Evolutionary conservation across 2,888 invertebrate species (phyloP).

Genomic region (Andrena dorsata): DNA sequence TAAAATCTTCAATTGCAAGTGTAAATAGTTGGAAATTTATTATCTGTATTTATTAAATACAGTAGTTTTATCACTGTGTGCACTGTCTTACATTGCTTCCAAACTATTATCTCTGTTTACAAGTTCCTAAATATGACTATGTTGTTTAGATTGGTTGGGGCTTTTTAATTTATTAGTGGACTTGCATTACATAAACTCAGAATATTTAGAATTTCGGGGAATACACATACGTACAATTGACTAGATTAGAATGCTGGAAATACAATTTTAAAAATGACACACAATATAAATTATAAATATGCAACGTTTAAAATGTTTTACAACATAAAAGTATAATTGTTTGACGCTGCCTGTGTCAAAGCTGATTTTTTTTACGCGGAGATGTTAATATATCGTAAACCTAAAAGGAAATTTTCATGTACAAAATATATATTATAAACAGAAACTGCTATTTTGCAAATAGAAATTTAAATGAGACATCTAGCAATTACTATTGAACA

Average conservation of each 20-base stretch:
- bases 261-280: constrained; percentile 16
- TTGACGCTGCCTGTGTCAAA: neutral
- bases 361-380: neutral
- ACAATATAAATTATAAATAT: constrained; percentile 3
- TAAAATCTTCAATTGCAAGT: no score
- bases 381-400: neutral
- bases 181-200: constrained; percentile 22
- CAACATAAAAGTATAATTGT: neutral
- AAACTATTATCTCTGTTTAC: neutral
- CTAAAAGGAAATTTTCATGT: neutral
- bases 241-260: constrained; percentile 39
- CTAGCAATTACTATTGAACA: neutral
- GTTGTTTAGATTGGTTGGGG: constrained; percentile 4
- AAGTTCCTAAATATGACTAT: constrained; percentile 7
- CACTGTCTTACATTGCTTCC: no score
- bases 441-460: neutral
- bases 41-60: no score
- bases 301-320: constrained; percentile 14
- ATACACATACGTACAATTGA: constrained; percentile 24
- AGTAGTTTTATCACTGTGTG: neutral
- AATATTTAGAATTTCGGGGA: constrained; percentile 14
- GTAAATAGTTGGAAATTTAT: no score
- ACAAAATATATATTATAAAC: neutral
- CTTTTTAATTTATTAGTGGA: constrained; percentile 2
- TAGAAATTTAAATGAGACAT: constrained; percentile 5